Conservation (phyloP, 2,888 invertebrate genomes). For the Sympetrum striolatum region DNA sequence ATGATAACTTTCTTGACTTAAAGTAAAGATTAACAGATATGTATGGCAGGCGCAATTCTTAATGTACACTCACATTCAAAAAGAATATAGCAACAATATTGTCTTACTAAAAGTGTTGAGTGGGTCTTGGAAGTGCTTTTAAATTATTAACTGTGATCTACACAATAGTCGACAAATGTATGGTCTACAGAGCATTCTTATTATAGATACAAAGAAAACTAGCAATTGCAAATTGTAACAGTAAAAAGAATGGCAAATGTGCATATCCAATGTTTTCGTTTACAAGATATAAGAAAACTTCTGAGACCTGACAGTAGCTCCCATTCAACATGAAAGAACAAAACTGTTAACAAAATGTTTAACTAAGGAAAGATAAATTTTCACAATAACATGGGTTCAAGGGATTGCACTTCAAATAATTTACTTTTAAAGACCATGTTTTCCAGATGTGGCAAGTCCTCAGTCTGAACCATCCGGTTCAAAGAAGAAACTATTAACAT, state of each 20-base stretch:
- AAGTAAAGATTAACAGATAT: conserved; percentile 40
- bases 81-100: conserved; percentile 40
- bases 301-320: conserved; percentile 14
- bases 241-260: conserved; percentile 37
- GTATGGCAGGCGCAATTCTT: conserved; percentile 35
- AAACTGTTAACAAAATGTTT: background rate
- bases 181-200: conserved; percentile 30
- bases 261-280: conserved; percentile 29
- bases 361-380: background rate
- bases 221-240: conserved; percentile 36
- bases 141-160: conserved; percentile 38
- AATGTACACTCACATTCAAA: conserved; percentile 41
- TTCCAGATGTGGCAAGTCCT: background rate
- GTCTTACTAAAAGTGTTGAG: conserved; percentile 34
- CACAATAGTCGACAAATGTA: conserved; percentile 16
- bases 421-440: background rate
- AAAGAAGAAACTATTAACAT: conserved; percentile 32
- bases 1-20: conserved; percentile 25
- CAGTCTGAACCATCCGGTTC: background rate
- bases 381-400: background rate
- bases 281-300: background rate
- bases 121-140: conserved; percentile 33
- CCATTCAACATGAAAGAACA: conserved; percentile 24
- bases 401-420: conserved; percentile 36
- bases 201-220: conserved; percentile 31